Conservation (phyloP, 2,888 invertebrate species). For the Acanthosepion esculentum region DNA sequence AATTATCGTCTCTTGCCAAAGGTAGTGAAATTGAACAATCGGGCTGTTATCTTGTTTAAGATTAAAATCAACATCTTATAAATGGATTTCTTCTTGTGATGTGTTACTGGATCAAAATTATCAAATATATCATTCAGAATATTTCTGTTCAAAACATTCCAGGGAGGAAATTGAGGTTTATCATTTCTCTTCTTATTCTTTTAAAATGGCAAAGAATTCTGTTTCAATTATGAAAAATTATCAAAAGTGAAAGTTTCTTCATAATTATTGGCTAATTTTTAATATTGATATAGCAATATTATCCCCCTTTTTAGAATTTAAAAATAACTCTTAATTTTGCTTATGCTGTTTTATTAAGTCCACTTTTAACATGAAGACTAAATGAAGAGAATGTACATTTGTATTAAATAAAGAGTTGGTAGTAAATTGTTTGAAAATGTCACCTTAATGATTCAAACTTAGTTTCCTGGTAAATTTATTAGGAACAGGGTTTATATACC, state of each 20-base stretch:
- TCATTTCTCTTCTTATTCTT: background rate
- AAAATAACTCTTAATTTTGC: background rate
- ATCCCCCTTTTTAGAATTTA: background rate
- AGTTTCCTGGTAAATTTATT: background rate
- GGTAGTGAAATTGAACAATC: constrained; percentile 9
- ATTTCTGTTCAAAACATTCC: background rate
- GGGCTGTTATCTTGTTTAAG: background rate
- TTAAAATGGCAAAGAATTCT: background rate
- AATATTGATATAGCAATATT: background rate
- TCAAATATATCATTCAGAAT: background rate
- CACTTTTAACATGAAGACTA: background rate
- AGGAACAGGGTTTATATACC: background rate
- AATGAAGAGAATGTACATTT: background rate
- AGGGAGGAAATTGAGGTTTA: background rate
- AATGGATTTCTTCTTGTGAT: constrained; percentile 10
- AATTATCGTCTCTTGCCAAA: background rate
- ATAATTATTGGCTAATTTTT: background rate
- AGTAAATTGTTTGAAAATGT: background rate
- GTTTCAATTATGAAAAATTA: background rate
- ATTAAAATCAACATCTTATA: constrained; percentile 12
- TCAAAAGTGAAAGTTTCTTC: background rate
- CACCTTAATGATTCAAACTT: background rate
- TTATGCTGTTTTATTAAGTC: background rate
- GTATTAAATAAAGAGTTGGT: too few species aligned
- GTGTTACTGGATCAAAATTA: constrained; percentile 8